Base-by-base conservation (phyloP, 1,140 invertebrate species). In the Hydropsyche tenuis region DNA sequence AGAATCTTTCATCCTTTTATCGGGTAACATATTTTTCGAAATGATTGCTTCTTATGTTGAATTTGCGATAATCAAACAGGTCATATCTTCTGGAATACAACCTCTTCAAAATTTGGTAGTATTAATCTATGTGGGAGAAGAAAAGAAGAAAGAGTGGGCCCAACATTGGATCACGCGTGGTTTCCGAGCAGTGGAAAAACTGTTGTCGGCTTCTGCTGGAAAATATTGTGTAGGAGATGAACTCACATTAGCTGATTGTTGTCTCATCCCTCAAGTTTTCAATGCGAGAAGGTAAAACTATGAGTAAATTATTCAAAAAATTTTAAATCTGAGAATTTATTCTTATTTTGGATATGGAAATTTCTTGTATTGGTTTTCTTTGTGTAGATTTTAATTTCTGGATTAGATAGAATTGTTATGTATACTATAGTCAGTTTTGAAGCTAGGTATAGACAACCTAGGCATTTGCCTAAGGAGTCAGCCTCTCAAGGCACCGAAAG, bases 191-290 rank as follows among this genome's bases (percentile, higher is more conserved):
- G 89, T 98, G 2, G 97, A 99, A 85, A 93, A 93, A 81, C 83
- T 96, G 9, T 81, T 99, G 7, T 89, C 90, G 6, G 86, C 91
- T 12, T 93, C 90, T 69, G 91, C 94, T 60, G 97, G 96, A 14
- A 96, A 96, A 82, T 99, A 96, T 80, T 96, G 95, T 81, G 92
- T 98, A 1, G 97, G 96, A 1, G 94, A 99, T 85, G 89, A 94
- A 77, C 90, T 99, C 37, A 96, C 96, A 0, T 84, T 99, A 79
- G 96, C 97, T 25, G 97, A 99, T 83, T 95, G 96, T 78, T 98
- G 94, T 80, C 86, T 99, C 22, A 93, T 98, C 51, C 96, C 97
- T 63, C 97, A 99, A 87, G 93, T 97, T 51, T 94, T 93, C 80
- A 95, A 95, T 85, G 94, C 94, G 37, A 87, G 91, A 82, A 91